phyloP scores from a whole-genome alignment of 2,888 invertebrate species.

The Drosophila birchii region DNA sequence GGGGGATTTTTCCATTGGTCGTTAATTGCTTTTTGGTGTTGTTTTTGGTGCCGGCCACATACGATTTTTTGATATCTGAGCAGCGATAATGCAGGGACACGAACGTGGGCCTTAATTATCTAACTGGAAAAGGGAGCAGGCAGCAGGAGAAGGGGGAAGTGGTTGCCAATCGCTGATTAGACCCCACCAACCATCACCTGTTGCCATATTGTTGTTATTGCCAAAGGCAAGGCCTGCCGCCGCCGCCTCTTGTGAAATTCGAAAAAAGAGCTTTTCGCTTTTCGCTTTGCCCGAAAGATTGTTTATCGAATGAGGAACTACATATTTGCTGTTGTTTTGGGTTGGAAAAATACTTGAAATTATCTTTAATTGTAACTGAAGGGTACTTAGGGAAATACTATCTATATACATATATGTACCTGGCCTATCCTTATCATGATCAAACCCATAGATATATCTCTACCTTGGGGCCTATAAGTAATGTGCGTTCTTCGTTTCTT shows the following conservation, averaged over 20 bases:
- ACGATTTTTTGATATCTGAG: slow-evolving; percentile 55
- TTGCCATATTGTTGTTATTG: slow-evolving; percentile 44
- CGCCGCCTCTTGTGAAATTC: slow-evolving; percentile 66
- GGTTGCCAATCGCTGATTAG: slow-evolving; percentile 67
- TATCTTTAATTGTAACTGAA: slow-evolving; percentile 35
- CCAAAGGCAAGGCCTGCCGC: slow-evolving; percentile 1
- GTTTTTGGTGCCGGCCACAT: slow-evolving; percentile 26
- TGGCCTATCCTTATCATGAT: background rate
- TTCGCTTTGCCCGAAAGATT: slow-evolving; percentile 21
- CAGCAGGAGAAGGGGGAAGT: slow-evolving; percentile 2
- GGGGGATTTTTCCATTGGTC: slow-evolving; percentile 62
- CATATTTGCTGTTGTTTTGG: slow-evolving; percentile 4
- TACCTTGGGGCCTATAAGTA: slow-evolving; percentile 42
- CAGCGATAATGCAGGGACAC: slow-evolving; percentile 41
- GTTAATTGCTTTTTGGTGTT: slow-evolving; percentile 64
- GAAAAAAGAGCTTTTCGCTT: slow-evolving; percentile 49
- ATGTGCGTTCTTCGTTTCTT: slow-evolving; percentile 37
- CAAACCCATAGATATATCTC: background rate
- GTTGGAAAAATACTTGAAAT: slow-evolving; percentile 2
- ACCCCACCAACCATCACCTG: slow-evolving; percentile 30
- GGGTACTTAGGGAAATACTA: slow-evolving; percentile 5
- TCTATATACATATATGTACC: background rate
- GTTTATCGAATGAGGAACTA: slow-evolving; percentile 51
- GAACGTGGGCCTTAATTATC: slow-evolving; percentile 51
- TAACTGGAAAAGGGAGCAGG: slow-evolving; percentile 37